Evolutionary conservation across 23 tunicate species (phyloP).

Genomic region (Styela clava): DNA sequence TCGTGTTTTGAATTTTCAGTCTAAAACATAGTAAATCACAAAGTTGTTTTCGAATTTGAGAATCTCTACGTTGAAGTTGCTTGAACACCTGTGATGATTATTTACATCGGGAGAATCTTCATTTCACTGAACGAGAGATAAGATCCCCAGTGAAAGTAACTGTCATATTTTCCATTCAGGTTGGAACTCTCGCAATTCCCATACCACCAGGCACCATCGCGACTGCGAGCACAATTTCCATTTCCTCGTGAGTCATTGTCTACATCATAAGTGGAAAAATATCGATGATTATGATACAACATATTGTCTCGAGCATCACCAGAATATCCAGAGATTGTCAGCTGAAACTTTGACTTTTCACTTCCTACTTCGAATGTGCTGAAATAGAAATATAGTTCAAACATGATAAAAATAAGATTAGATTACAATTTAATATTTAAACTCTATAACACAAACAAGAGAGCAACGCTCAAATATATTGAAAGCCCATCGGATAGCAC

Average conservation of each 20-base stretch:
- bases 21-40: too few species aligned
- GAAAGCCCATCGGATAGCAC: too few species aligned
- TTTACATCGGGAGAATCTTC: not conserved
- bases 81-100: too few species aligned
- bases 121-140: not conserved
- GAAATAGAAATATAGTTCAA: not conserved
- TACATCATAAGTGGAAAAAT: not conserved
- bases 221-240: not conserved
- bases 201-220: not conserved
- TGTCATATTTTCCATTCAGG: not conserved
- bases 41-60: too few species aligned
- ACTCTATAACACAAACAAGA: too few species aligned
- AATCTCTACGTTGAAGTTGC: too few species aligned
- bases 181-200: not conserved
- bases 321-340: not conserved
- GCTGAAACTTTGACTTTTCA: not conserved
- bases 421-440: too few species aligned
- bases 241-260: not conserved
- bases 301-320: not conserved
- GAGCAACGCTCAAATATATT: too few species aligned
- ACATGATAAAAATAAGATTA: too few species aligned
- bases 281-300: not conserved
- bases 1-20: too few species aligned
- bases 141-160: not conserved
- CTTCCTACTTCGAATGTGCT: not conserved